A percentile compares a stretch with the other conserved stretches of the same genome.
These are phyloP conservation scores for Notechis scutatus DNA, from an alignment of 2,113 vertebrate species.

Conservation along the genomic window DNA sequence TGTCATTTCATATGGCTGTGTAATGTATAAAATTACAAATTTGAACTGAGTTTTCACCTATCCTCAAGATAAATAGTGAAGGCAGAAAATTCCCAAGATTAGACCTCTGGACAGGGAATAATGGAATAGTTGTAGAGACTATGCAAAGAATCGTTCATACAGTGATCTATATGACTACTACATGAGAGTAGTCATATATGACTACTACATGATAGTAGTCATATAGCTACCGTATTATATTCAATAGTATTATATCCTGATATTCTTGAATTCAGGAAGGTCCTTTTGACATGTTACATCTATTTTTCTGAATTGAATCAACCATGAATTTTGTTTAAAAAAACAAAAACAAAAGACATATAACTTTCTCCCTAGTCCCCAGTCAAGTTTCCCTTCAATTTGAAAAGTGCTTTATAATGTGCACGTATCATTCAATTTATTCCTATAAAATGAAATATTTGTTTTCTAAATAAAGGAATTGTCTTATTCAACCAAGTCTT, in stretches of 20 bases:
- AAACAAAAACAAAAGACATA: neutral
- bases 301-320: neutral
- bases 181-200: too few species aligned
- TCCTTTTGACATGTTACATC: too few species aligned
- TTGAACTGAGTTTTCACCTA: neutral
- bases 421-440: neutral
- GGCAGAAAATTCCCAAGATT: neutral
- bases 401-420: neutral
- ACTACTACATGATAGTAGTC: neutral
- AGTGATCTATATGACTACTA: neutral
- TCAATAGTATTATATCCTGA: neutral
- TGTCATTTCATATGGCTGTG: neutral
- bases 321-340: neutral
- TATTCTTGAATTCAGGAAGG: neutral
- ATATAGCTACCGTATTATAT: neutral
- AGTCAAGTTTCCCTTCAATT: neutral
- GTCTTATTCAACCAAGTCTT: slow-evolving; percentile 9
- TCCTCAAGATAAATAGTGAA: neutral
- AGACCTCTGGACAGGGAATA: neutral
- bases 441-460: neutral
- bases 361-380: neutral
- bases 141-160: neutral
- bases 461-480: neutral
- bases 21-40: neutral
- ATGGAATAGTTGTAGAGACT: neutral